Conservation (phyloP, 2,797 vertebrate genomes). For the Paedocypris micromegethes region DNA sequence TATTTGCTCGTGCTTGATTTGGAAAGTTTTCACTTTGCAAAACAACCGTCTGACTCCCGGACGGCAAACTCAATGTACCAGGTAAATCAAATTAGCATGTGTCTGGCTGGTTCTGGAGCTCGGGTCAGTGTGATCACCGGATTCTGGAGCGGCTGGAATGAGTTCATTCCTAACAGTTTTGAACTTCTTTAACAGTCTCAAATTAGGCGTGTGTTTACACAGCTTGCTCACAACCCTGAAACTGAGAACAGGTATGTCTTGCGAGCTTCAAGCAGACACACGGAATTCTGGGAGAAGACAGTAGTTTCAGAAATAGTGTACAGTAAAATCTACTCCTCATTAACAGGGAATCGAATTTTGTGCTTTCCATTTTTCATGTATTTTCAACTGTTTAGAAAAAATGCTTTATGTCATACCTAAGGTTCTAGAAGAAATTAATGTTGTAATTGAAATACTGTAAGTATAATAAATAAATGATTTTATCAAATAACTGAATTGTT, state of each 20-base stretch:
- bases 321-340: too few relatives aligned
- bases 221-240: slow-evolving; percentile 34
- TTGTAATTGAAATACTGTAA: too few relatives aligned
- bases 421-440: too few relatives aligned
- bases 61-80: slow-evolving; percentile 18
- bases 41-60: neutral
- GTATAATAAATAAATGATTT: too few relatives aligned
- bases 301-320: too few relatives aligned
- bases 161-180: slow-evolving; percentile 34
- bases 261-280: too few relatives aligned
- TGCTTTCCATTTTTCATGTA: too few relatives aligned
- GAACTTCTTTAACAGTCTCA: slow-evolving; percentile 10
- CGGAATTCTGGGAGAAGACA: too few relatives aligned
- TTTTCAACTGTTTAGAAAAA: too few relatives aligned
- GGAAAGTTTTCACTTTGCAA: slow-evolving; percentile 33
- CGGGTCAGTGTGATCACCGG: neutral
- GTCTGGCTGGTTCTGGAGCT: slow-evolving; percentile 12
- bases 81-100: slow-evolving; percentile 36
- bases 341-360: too few relatives aligned
- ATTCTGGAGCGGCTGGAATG: slow-evolving; percentile 19
- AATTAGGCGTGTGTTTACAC: slow-evolving; percentile 40
- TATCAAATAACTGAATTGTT: too few relatives aligned
- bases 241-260: slow-evolving; percentile 26
- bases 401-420: too few relatives aligned
- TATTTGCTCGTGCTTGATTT: slow-evolving; percentile 46